Percentiles rank a stretch among this genome's conserved stretches.
Evolutionary conservation across 2,888 invertebrate species (phyloP).

Genomic region (Calliscelio sp.): DNA sequence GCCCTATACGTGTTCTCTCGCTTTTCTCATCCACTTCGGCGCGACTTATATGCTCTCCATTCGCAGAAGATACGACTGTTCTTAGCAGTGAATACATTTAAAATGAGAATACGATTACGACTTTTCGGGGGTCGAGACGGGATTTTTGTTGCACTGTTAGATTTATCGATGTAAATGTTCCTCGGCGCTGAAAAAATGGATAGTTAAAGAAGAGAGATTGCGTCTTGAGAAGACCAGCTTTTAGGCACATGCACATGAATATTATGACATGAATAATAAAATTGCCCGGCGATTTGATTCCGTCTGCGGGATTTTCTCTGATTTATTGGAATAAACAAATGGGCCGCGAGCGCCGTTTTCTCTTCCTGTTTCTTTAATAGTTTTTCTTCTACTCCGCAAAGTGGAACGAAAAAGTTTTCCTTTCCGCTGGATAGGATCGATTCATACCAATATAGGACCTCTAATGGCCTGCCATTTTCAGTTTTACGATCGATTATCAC

Average conservation of each 20-base stretch:
- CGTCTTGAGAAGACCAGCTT: slow-evolving; percentile 40
- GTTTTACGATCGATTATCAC: slow-evolving; percentile 85
- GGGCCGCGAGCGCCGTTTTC: slow-evolving; percentile 47
- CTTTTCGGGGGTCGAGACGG: slow-evolving; percentile 56
- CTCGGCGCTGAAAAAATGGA: slow-evolving; percentile 76
- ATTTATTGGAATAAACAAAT: slow-evolving; percentile 66
- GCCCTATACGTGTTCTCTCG: slow-evolving; percentile 78
- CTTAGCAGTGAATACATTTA: slow-evolving; percentile 82
- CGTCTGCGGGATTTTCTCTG: slow-evolving; percentile 36
- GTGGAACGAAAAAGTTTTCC: slow-evolving; percentile 51
- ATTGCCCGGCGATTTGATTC: slow-evolving; percentile 53
- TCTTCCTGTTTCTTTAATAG: slow-evolving; percentile 43
- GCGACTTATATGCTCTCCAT: slow-evolving; percentile 64
- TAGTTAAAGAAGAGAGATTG: slow-evolving; percentile 63
- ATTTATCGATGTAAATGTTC: slow-evolving; percentile 84
- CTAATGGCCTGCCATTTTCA: slow-evolving; percentile 79
- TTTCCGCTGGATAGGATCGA: slow-evolving; percentile 65
- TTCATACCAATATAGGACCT: slow-evolving; percentile 74
- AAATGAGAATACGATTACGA: slow-evolving; percentile 83
- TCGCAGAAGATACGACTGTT: slow-evolving; percentile 70
- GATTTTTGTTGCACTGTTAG: slow-evolving; percentile 75
- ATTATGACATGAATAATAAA: slow-evolving; percentile 67
- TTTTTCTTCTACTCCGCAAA: slow-evolving; percentile 40
- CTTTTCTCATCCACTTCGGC: slow-evolving; percentile 64
- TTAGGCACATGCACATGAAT: slow-evolving; percentile 28